Evolutionary conservation across 2,113 vertebrate genomes (phyloP), one percentile per base, ranked within the genome.

Genomic region (Gambusia holbrooki): DNA sequence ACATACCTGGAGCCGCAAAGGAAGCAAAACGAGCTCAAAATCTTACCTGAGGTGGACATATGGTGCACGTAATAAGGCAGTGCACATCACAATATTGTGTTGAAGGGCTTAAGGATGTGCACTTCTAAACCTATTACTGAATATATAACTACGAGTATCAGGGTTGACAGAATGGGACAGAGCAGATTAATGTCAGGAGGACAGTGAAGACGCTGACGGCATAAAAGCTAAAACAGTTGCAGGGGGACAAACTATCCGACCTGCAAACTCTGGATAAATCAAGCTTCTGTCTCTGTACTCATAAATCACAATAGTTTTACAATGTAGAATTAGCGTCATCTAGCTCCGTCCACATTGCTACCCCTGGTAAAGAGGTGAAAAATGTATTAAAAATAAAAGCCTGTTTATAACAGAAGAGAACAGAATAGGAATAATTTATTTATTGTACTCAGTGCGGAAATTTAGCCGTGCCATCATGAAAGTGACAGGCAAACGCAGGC

Each of bases 61-160:
- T 75, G 77, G 63, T 40, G 25, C n/a, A 62, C 9, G 28, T 14
- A 17, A 10, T 45, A 40, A 87, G 81, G 82, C 71, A 69, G 80
- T 79, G 58, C 15, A 81, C 48, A 74, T 60, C 65, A 79, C 81
- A 86, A 86, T 82, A 76, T 81, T 77, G 72, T 67, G 73, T 79
- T 80, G 86, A 81, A 81, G 58, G 76, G 84, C 81, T 76, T 83
- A 84, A 79, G 88, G 61, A 71, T 85, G 80, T 87, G 84, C 72
- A 69, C 84, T 80, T 84, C 17, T 84, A 85, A 89, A 88, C 28
- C 77, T 88, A 86, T 90, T 91, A 85, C 88, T 87, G 82, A 88
- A 89, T 85, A 83, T 86, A 74, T 75, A 66, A 70, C 76, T 73
- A 79, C 45, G 45, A 80, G 84, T 85, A 77, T 76, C 75, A 71